phyloP scores from a whole-genome alignment of 35 echinoderm and acorn worm species.

The Ophioderma brevispina region DNA sequence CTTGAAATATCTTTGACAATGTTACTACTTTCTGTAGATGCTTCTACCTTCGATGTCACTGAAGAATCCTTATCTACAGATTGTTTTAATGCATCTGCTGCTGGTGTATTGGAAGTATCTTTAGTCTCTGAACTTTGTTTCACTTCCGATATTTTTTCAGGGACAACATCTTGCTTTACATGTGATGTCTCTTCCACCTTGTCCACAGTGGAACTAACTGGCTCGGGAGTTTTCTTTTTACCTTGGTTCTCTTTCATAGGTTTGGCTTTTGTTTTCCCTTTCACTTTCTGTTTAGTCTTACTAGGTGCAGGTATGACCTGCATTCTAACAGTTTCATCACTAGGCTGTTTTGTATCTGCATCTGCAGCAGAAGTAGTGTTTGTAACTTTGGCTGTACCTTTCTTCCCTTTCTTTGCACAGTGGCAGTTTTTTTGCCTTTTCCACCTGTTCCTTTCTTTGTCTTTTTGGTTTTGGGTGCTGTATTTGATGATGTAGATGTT shows the following conservation, averaged over 20 bases:
- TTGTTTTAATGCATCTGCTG: neutral
- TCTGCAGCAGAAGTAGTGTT: no score
- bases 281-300: neutral
- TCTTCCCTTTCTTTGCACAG: neutral
- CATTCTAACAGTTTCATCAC: neutral
- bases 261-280: neutral
- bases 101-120: neutral
- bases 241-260: neutral
- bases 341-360: neutral
- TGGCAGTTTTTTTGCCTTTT: neutral
- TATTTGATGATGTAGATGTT: neutral
- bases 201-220: neutral
- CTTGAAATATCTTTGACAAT: neutral
- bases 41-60: neutral
- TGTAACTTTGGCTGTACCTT: neutral
- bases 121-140: neutral
- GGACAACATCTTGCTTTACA: no score
- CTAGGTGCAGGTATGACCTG: neutral
- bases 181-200: neutral
- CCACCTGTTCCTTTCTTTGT: neutral
- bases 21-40: neutral
- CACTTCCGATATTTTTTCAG: neutral
- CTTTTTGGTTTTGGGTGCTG: neutral
- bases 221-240: neutral
- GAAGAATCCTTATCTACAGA: neutral